A percentile compares a stretch with the other conserved stretches of the same genome.
Conservation (phyloP, 2,113 vertebrate species). For the Bufo bufo region DNA sequence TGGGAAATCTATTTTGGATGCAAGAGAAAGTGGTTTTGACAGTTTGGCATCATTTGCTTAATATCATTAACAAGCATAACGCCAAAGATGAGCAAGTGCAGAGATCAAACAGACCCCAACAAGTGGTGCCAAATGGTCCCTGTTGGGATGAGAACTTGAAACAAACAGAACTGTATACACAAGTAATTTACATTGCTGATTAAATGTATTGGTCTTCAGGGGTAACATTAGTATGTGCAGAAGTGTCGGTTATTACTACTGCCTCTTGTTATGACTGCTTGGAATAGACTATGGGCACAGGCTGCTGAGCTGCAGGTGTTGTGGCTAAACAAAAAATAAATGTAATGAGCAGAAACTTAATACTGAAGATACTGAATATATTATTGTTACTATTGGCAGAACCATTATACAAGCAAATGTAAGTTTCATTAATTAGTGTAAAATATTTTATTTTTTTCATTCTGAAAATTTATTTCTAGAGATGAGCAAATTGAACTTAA, state of each 20-base stretch:
- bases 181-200: not conserved
- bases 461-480: too few species aligned
- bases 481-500: too few species aligned
- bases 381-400: not conserved
- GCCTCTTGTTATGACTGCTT: not conserved
- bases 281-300: not conserved
- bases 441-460: too few species aligned
- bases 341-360: not conserved
- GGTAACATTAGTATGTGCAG: not conserved
- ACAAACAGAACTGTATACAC: not conserved
- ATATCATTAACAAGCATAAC: slow-evolving; percentile 27
- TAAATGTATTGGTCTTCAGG: not conserved
- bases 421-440: too few species aligned
- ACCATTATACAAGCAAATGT: not conserved
- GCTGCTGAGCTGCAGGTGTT: not conserved
- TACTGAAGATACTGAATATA: not conserved
- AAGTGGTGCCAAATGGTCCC: not conserved
- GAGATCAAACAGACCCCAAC: slow-evolving; percentile 44
- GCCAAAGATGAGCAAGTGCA: slow-evolving; percentile 3
- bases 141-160: slow-evolving; percentile 5
- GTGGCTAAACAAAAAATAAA: not conserved
- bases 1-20: not conserved
- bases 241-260: not conserved
- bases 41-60: slow-evolving; percentile 31
- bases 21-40: not conserved